Percentiles rank a stretch among this genome's conserved stretches.
These are phyloP conservation scores for Galleria mellonella DNA, from an alignment of 1,140 invertebrate genomes.

Conservation along the genomic window DNA sequence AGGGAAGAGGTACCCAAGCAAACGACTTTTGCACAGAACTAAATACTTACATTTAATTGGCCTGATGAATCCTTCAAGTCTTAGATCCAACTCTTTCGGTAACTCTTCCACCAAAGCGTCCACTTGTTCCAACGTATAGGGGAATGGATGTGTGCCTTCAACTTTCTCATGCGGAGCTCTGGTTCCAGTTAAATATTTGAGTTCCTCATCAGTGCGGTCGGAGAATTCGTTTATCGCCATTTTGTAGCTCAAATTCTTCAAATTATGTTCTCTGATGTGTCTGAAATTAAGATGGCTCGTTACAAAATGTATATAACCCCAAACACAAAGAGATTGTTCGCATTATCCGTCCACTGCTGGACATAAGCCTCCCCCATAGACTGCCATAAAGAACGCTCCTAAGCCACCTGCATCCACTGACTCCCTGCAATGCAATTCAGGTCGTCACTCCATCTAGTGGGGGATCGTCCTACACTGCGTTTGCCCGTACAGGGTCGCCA, in stretches of 20 bases:
- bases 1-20: too few relatives aligned
- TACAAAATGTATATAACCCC: too few relatives aligned
- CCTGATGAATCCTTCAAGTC: slow-evolving; percentile 89
- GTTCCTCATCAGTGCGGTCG: slow-evolving; percentile 32
- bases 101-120: slow-evolving; percentile 47
- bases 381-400: too few relatives aligned
- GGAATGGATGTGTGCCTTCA: slow-evolving; percentile 79
- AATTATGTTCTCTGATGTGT: slow-evolving; percentile 26
- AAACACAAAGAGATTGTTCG: too few relatives aligned
- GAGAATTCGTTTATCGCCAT: slow-evolving; percentile 43
- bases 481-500: too few relatives aligned
- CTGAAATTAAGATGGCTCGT: background rate
- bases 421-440: too few relatives aligned
- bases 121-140: slow-evolving; percentile 65
- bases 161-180: background rate
- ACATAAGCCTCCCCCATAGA: too few relatives aligned
- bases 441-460: too few relatives aligned
- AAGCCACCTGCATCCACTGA: too few relatives aligned
- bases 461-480: too few relatives aligned
- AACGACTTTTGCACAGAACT: too few relatives aligned
- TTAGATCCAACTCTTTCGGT: slow-evolving; percentile 88
- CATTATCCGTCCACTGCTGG: too few relatives aligned
- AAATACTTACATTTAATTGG: slow-evolving; percentile 86
- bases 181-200: slow-evolving; percentile 22
- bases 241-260: slow-evolving; percentile 36